These are phyloP conservation scores for Toxotes jaculatrix DNA, from an alignment of 2,113 vertebrate genomes.

Conservation along the genomic window DNA sequence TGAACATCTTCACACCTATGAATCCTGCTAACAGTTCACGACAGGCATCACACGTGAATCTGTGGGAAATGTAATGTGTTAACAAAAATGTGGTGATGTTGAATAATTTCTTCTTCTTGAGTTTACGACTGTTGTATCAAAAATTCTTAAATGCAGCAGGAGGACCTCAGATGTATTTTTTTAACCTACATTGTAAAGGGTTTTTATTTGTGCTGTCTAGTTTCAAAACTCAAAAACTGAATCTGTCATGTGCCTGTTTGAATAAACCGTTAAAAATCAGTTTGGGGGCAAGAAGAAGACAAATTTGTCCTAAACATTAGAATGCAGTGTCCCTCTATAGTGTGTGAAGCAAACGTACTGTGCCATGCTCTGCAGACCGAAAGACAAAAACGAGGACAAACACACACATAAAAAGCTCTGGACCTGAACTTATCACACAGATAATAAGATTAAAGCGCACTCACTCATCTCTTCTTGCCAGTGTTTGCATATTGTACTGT, in stretches of 20 bases:
- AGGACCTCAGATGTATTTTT: not conserved
- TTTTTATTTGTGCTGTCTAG: slow-evolving; percentile 33
- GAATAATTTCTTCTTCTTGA: not conserved
- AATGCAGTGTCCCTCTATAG: slow-evolving; percentile 41
- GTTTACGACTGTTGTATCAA: not conserved
- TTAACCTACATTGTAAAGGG: slow-evolving; percentile 35
- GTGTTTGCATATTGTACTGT: slow-evolving; percentile 83
- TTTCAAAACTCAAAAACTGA: slow-evolving; percentile 11
- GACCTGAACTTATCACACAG: slow-evolving; percentile 56
- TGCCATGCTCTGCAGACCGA: slow-evolving; percentile 43
- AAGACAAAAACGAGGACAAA: slow-evolving; percentile 45
- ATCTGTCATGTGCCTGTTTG: not conserved
- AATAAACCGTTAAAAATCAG: slow-evolving; percentile 22
- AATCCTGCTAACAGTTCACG: not conserved
- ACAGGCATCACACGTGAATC: not conserved
- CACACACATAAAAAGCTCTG: slow-evolving; percentile 44
- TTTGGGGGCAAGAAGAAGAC: slow-evolving; percentile 26
- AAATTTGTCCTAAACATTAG: slow-evolving; percentile 5
- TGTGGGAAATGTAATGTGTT: not conserved
- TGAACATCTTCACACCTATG: not conserved
- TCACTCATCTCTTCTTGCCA: slow-evolving; percentile 66
- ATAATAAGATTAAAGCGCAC: slow-evolving; percentile 58
- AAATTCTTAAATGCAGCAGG: not conserved
- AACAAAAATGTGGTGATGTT: not conserved
- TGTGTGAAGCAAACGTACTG: slow-evolving; percentile 24